Evolutionary conservation across 92 coral and sea anemone genomes (phyloP), one percentile per base, ranked within the genome.

Genomic region (Actinernus sp.): DNA sequence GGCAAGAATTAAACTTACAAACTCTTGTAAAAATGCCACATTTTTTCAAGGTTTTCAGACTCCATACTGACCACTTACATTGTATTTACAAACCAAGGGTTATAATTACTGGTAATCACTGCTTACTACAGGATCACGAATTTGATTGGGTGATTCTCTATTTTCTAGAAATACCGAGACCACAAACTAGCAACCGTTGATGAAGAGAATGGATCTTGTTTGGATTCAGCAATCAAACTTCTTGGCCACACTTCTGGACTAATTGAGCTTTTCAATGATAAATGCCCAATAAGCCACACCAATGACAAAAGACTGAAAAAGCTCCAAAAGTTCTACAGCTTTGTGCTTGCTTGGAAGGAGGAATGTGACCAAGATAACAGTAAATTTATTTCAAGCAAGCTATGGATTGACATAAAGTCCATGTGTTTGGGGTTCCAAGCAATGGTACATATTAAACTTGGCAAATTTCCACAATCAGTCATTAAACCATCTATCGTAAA

Each of bases 401-500:
- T 78, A 8, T 71, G 74, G 75, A 77, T 76, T 50, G 92, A 86
- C 46, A 2, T 72, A 1, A 87, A 79, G 54, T 70, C 91, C 1
- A 78, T 84, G 85, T 55, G 79, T 16, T 55, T 78, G 0, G 86
- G 70, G 1, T 71, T 78, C 25, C 14, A 51, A 12, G 53, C 92
- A 1, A 54, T 85, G 68, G 76, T 79, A 6, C 31, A 32, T 4
- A 28, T 62, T 1, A 74, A 79, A 45, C 69, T 71, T 4, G 4
- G 51, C 4, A 58, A 64, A 6, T 86, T 79, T 24, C 88, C 87
- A 12, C 41, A 55, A 51, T 58, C 87, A 2, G 16, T 61, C 7
- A 67, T 86, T 4, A 86, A 67, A 37, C 88, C 88, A 6, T 83
- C 92, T 44, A 80, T 86, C 37, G 41, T 79, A n/a, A 86, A 85